phyloP scores from a whole-genome alignment of 2,888 invertebrate species.

The Leptogaster cylindrica region DNA sequence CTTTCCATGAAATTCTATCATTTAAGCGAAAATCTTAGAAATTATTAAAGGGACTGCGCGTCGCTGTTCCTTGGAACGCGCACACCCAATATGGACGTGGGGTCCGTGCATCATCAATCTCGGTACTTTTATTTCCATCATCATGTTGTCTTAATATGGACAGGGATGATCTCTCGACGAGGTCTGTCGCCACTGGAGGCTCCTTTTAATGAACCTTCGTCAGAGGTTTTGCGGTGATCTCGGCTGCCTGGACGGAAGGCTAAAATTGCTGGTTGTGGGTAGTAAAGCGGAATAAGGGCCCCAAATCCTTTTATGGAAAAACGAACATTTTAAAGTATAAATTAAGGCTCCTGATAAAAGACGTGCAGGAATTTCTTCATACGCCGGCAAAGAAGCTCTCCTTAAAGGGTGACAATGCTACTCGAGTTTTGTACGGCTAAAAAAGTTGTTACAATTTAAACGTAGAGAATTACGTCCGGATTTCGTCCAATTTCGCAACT shows the following conservation, averaged over 20 bases:
- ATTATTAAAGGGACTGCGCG: too few species aligned
- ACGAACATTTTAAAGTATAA: constrained; percentile 24
- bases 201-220: constrained; percentile 21
- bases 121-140: constrained; percentile 10
- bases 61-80: too few species aligned
- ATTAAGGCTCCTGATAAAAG: constrained; percentile 14
- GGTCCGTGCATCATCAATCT: constrained; percentile 29
- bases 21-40: too few species aligned
- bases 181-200: constrained; percentile 20
- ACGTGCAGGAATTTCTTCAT: constrained; percentile 31
- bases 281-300: constrained; percentile 5
- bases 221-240: constrained; percentile 1
- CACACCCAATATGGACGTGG: constrained; percentile 20
- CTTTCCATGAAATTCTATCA: too few species aligned
- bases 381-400: neutral
- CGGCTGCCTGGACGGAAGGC: neutral
- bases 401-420: constrained; percentile 18
- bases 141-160: constrained; percentile 28
- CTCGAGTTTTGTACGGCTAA: neutral
- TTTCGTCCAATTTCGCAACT: neutral
- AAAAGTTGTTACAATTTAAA: constrained; percentile 22
- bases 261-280: constrained; percentile 7
- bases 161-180: constrained; percentile 1
- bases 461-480: constrained; percentile 11
- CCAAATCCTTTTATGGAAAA: constrained; percentile 13